Conservation (phyloP, 2,797 vertebrate species). For the Echeneis naucrates region DNA sequence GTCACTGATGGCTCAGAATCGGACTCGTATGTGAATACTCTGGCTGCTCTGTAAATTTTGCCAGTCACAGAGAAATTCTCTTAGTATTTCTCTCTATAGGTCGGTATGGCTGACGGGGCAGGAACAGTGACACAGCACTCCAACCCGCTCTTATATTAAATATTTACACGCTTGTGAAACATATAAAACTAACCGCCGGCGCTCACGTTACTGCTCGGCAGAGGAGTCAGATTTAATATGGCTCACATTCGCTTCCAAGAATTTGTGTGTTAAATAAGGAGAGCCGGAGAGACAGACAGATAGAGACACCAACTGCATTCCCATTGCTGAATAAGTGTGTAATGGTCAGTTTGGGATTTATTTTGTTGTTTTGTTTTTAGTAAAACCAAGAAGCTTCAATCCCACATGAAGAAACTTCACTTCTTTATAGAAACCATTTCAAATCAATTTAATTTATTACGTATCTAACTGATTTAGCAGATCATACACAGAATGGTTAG, state of each 20-base stretch:
- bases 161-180: constrained; percentile 85
- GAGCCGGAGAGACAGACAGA: constrained; percentile 32
- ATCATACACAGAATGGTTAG: constrained; percentile 22
- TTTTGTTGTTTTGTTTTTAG: constrained; percentile 5
- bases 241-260: constrained; percentile 80
- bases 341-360: constrained; percentile 14
- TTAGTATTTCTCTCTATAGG: constrained; percentile 26
- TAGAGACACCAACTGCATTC: constrained; percentile 29
- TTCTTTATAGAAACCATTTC: constrained; percentile 30
- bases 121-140: constrained; percentile 79
- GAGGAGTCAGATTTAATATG: constrained; percentile 82
- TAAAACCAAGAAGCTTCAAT: constrained; percentile 19
- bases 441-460: constrained; percentile 48
- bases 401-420: constrained; percentile 38
- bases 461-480: constrained; percentile 37
- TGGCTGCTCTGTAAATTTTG: constrained; percentile 60
- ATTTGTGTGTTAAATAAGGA: constrained; percentile 76
- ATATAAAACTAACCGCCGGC: constrained; percentile 80
- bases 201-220: constrained; percentile 70
- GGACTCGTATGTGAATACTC: constrained; percentile 48
- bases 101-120: constrained; percentile 65
- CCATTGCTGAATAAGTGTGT: constrained; percentile 16
- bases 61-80: constrained; percentile 62
- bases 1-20: constrained; percentile 60
- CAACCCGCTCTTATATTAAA: constrained; percentile 80